These are phyloP conservation scores for Lepidonotus clava DNA, from an alignment of 2,888 invertebrate genomes.

Conservation along the genomic window DNA sequence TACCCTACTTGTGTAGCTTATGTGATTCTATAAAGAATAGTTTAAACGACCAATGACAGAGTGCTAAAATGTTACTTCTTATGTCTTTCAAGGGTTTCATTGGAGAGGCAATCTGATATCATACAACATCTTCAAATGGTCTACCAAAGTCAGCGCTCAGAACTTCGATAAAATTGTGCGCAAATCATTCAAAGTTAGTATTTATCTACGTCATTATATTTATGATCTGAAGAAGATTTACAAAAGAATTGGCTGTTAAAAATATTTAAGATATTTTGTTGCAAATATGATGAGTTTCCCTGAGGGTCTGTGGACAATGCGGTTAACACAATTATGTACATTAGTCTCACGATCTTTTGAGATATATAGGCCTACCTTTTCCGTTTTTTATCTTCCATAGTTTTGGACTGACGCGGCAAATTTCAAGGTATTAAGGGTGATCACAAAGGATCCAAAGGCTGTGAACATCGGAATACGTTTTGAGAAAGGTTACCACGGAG, in stretches of 20 bases:
- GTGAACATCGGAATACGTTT: slow-evolving; percentile 20
- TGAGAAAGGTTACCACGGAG: slow-evolving; percentile 1
- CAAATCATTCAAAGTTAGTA: neutral
- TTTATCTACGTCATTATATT: neutral
- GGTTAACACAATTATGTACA: neutral
- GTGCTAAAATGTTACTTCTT: neutral
- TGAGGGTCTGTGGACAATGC: neutral
- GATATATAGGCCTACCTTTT: neutral
- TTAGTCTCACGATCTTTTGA: neutral
- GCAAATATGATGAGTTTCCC: neutral
- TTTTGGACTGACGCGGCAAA: neutral
- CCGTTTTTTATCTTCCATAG: neutral
- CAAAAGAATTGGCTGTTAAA: neutral
- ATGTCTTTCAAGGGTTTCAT: neutral
- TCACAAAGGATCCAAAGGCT: neutral
- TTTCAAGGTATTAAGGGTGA: neutral
- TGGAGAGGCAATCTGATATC: neutral
- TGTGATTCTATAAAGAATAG: too few species aligned
- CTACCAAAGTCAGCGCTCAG: neutral
- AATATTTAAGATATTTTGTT: neutral
- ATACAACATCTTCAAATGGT: slow-evolving; percentile 11
- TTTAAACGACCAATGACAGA: neutral
- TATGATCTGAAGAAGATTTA: neutral
- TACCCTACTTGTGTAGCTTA: neutral
- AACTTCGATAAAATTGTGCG: neutral